Evolutionary conservation across 2,797 vertebrate species (phyloP), one percentile per base, ranked within the genome.

Genomic region (Coreius guichenoti): DNA sequence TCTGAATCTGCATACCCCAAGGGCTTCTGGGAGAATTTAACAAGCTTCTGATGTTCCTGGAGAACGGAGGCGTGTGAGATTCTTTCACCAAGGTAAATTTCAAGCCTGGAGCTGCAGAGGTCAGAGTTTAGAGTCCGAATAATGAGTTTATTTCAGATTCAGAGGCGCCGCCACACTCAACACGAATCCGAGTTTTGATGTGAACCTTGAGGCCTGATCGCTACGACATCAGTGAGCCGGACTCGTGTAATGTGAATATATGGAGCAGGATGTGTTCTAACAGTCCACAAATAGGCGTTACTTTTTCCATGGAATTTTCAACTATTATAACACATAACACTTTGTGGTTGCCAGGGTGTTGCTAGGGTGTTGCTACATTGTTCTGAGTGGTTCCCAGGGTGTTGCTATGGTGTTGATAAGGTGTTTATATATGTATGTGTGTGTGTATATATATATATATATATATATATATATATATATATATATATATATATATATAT

Each of bases 11-110:
- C 76, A 83, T 86, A 81, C 83, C 87, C 81, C 80, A 75, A 78
- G 87, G 89, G 87, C 81, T 88, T 84, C 86, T 81, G 87, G 78
- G 87, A 87, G 77, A 88, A 21, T 86, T 86, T 81, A 88, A 87
- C 87, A 81, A 88, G 85, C 87, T 83, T 89, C 87, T 89, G 89
- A 89, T 89, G 87, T 87, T 82, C 73, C 83, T 61, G 77, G 72
- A 84, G 83, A 58, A 88, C 69, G 73, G 81, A 73, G 82, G 51
- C 43, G 80, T 85, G 84, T 73, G 76, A 74, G 83, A 85, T 88
- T 83, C 75, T 65, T 89, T 83, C 74, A 61, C 56, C 0, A 43
- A 90, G 86, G 85, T 88, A 58, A 80, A 83, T 81, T 47, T 79
- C 75, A 51, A 54, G 87, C 82, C 85, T 16, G 26, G 85, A 82